These are phyloP conservation scores for Cataglyphis albicans DNA, from an alignment of 2,888 invertebrate genomes.

Conservation along the genomic window DNA sequence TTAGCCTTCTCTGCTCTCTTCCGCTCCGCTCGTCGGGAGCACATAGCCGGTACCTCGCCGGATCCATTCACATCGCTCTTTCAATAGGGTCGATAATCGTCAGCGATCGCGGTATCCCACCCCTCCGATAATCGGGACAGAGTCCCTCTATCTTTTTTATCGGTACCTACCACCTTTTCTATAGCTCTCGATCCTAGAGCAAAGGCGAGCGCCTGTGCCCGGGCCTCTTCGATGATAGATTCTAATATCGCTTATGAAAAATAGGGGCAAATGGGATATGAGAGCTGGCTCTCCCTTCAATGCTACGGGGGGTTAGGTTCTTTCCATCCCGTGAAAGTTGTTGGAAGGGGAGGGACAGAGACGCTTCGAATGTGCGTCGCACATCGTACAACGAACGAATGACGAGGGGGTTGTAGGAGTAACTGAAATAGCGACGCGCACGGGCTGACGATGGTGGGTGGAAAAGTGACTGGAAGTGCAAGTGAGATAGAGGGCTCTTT, in stretches of 20 bases:
- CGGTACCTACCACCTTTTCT: conserved; percentile 51
- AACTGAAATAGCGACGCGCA: conserved; percentile 65
- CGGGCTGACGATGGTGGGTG: conserved; percentile 44
- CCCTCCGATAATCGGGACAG: conserved; percentile 74
- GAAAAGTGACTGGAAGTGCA: conserved; percentile 57
- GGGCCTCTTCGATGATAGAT: conserved; percentile 76
- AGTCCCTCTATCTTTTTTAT: conserved; percentile 59
- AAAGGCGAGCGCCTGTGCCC: conserved; percentile 63
- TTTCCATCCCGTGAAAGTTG: conserved; percentile 40
- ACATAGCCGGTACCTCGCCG: conserved; percentile 53
- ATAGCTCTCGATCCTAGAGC: conserved; percentile 57
- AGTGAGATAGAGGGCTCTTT: conserved; percentile 74
- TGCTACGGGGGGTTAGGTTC: conserved; percentile 62
- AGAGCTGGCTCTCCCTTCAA: conserved; percentile 72
- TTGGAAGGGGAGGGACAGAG: conserved; percentile 22
- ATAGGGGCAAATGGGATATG: conserved; percentile 78
- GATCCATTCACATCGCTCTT: conserved; percentile 75
- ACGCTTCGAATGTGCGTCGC: conserved; percentile 44
- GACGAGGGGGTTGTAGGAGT: conserved; percentile 48
- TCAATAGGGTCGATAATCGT: conserved; percentile 81
- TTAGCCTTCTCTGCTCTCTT: conserved; percentile 7
- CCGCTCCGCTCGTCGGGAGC: conserved; percentile 31
- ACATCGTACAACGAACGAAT: conserved; percentile 54
- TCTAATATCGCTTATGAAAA: conserved; percentile 81
- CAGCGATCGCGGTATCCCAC: conserved; percentile 76